Base-by-base conservation (phyloP, 2,113 vertebrate genomes). In the Micronycteris hirsuta region DNA sequence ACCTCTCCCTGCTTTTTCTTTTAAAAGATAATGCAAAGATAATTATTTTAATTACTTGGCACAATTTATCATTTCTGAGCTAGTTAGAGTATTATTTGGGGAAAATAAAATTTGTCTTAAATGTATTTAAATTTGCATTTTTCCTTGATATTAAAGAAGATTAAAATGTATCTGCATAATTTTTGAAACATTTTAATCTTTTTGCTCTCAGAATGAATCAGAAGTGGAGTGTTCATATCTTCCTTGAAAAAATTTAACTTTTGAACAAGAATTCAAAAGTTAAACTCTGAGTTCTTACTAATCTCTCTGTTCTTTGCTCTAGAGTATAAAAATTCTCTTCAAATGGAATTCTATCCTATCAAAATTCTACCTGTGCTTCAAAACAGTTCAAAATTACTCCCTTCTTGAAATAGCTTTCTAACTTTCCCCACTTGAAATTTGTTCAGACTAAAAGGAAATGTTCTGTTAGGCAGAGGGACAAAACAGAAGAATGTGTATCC, bases 21-120 rank as follows among this genome's bases (percentile, higher is more conserved):
- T 93, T 54, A 73, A 68, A 94, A 67, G 47, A 92, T 38, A 94
- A 90, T 87, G 14, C 63, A 78, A 24, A 63, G 67, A 74, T 94
- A 92, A 95, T 87, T 90, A 84, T 87, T 76, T 96, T 80, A 96
- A 95, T 70, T 87, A 54, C 8, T 70, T 95, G 84, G 49, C 16
- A 78, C 3, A 70, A 63, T 85, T 93, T 77, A 49, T 19, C 45
- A 90, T 94, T 93, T 89, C 68, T 80, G 80, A 90, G n/a, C 31
- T 73, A 91, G 47, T 92, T 94, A 80, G 19, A 63, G 36, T 74
- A 52, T 83, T 20, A 56, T 89, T 73, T 86, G 17, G 61, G n/a
- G 17, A 33, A 80, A 93, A 93, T 90, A 91, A 89, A 89, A 89
- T 89, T 41, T 19, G 24, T 16, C 22, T 93, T 61, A 91, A 92